Evolutionary conservation across 2,797 vertebrate genomes (phyloP).

Genomic region (Coranthus polyacanthus): DNA sequence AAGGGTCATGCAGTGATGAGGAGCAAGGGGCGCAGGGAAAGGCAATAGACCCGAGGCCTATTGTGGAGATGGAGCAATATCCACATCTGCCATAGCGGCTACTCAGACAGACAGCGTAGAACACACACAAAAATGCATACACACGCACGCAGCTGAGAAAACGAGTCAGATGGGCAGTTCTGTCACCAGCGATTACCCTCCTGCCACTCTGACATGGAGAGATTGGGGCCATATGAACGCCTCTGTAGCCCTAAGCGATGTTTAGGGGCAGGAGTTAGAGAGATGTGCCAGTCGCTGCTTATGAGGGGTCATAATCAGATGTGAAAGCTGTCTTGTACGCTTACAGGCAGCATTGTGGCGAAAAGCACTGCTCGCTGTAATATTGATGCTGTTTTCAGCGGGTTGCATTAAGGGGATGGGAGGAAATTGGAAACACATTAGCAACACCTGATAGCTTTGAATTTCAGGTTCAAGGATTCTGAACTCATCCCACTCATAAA

Average conservation of each 20-base stretch:
- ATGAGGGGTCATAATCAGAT: slow-evolving; percentile 81
- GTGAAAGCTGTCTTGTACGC: slow-evolving; percentile 84
- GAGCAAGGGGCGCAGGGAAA: slow-evolving; percentile 37
- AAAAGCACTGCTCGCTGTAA: slow-evolving; percentile 67
- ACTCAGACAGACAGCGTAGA: slow-evolving; percentile 41
- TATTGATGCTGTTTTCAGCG: slow-evolving; percentile 75
- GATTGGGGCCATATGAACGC: slow-evolving; percentile 79
- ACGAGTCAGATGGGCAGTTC: slow-evolving; percentile 75
- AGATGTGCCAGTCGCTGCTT: slow-evolving; percentile 69
- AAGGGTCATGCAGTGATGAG: slow-evolving; percentile 56
- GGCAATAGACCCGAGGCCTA: slow-evolving; percentile 66
- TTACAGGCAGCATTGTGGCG: slow-evolving; percentile 76
- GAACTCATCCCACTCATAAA: slow-evolving; percentile 58
- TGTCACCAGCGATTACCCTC: slow-evolving; percentile 79
- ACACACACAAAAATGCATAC: slow-evolving; percentile 47
- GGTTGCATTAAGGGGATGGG: slow-evolving; percentile 66
- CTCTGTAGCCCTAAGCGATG: slow-evolving; percentile 78
- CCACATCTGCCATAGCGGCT: slow-evolving; percentile 61
- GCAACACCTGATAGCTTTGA: slow-evolving; percentile 81
- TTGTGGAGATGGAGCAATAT: slow-evolving; percentile 62
- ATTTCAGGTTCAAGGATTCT: slow-evolving; percentile 76
- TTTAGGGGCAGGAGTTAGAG: slow-evolving; percentile 74
- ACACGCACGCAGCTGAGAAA: slow-evolving; percentile 42
- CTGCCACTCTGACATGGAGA: slow-evolving; percentile 75
- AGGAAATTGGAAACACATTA: slow-evolving; percentile 82